These are phyloP conservation scores for Trichogramma pretiosum DNA, from an alignment of 1,140 invertebrate genomes.

Conservation along the genomic window DNA sequence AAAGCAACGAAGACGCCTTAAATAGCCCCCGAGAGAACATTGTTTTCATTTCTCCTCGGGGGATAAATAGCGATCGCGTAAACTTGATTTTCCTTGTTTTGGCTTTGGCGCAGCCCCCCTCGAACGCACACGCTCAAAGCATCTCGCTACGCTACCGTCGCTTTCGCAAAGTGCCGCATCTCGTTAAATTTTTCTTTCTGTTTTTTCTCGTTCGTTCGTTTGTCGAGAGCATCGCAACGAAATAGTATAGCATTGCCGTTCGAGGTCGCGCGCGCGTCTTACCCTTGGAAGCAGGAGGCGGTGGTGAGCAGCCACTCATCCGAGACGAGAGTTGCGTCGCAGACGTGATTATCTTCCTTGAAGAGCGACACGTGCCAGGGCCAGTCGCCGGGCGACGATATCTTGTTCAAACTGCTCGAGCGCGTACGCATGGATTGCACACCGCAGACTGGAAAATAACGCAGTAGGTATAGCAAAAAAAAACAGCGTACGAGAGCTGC, in stretches of 20 bases:
- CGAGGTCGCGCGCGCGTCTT: constrained; percentile 7
- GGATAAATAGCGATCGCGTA: not conserved
- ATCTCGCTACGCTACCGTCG: no score
- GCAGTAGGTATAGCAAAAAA: not conserved
- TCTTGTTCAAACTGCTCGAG: constrained; percentile 53
- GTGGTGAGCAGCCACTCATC: constrained; percentile 77
- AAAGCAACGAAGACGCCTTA: no score
- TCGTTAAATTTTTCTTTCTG: no score
- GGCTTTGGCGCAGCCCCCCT: not conserved
- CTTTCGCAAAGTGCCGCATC: no score
- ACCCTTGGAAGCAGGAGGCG: constrained; percentile 79
- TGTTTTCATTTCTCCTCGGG: no score
- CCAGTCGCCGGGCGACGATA: constrained; percentile 71
- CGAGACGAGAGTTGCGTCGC: constrained; percentile 74
- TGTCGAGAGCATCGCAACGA: no score
- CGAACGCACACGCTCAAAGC: no score
- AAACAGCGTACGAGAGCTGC: not conserved
- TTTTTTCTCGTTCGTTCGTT: no score
- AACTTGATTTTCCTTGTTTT: constrained; percentile 1
- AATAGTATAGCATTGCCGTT: no score
- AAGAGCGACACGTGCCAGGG: constrained; percentile 81
- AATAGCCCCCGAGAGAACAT: no score
- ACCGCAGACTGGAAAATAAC: constrained; percentile 61
- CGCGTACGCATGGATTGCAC: constrained; percentile 41
- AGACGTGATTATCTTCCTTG: constrained; percentile 75